Percentiles rank a stretch among this genome's conserved stretches.
phyloP scores from a whole-genome alignment of 2,888 invertebrate species.

The Caenorhabditis becei region DNA sequence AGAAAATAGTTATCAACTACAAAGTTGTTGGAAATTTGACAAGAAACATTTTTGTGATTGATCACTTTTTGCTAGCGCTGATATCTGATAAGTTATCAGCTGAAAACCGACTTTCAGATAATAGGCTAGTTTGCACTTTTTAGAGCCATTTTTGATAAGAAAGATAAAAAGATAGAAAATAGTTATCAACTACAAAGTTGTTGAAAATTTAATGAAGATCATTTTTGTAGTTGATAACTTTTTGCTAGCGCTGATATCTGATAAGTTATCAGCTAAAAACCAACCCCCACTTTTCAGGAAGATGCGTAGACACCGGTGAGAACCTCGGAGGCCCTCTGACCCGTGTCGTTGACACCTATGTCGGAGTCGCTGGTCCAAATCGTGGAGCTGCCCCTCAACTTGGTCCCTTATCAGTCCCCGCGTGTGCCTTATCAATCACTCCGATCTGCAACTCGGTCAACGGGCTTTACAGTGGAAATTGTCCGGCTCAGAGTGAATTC shows the following conservation, averaged over 20 bases:
- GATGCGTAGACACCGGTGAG: constrained; percentile 79
- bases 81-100: too few relatives aligned
- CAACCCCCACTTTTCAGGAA: constrained; percentile 58
- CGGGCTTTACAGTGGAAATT: constrained; percentile 79
- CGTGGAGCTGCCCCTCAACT: constrained; percentile 78
- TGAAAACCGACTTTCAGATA: too few relatives aligned
- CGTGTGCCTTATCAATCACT: constrained; percentile 75
- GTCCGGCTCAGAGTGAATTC: constrained; percentile 76
- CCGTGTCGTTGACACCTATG: constrained; percentile 77
- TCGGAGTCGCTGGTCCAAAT: constrained; percentile 81
- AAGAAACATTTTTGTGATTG: too few relatives aligned
- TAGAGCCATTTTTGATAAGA: constrained; percentile 68
- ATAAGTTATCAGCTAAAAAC: not conserved
- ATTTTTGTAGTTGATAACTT: constrained; percentile 4
- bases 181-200: not conserved
- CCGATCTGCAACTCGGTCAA: constrained; percentile 75
- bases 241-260: not conserved
- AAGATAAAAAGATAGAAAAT: not conserved
- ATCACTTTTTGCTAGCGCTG: too few relatives aligned
- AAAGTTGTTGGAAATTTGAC: too few relatives aligned
- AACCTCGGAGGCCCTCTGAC: constrained; percentile 77
- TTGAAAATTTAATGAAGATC: not conserved
- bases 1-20: too few relatives aligned
- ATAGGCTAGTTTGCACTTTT: too few relatives aligned
- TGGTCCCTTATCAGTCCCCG: constrained; percentile 77